Evolutionary conservation across 2,888 invertebrate species (phyloP).

Genomic region (Leptinotarsa rubiginosa): DNA sequence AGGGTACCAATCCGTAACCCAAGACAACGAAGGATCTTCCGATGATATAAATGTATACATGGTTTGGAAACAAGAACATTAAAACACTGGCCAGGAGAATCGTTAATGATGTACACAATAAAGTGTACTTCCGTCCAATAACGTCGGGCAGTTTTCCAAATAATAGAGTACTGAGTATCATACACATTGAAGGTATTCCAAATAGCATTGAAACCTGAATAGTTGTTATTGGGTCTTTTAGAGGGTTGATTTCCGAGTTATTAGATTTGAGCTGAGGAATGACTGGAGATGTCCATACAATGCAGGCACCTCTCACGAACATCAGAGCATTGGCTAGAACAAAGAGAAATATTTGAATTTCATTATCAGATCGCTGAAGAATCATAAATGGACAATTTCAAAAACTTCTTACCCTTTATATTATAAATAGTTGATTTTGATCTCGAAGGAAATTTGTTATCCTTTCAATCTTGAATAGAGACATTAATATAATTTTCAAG

Average conservation of each 20-base stretch:
- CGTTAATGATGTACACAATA: too few species aligned
- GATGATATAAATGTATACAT: slow-evolving; percentile 61
- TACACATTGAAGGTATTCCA: slow-evolving; percentile 31
- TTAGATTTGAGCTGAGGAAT: slow-evolving; percentile 11
- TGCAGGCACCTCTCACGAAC: slow-evolving; percentile 62
- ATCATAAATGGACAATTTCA: too few species aligned
- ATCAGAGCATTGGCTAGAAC: slow-evolving; percentile 64
- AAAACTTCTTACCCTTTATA: too few species aligned
- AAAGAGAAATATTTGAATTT: background rate
- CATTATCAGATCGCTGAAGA: too few species aligned
- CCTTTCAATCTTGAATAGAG: too few species aligned
- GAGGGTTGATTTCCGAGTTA: slow-evolving; percentile 51
- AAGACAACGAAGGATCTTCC: slow-evolving; percentile 55
- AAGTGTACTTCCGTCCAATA: slow-evolving; percentile 67
- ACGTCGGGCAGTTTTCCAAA: slow-evolving; percentile 32
- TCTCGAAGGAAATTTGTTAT: too few species aligned
- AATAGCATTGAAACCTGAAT: background rate
- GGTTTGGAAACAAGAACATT: slow-evolving; percentile 65
- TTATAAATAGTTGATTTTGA: too few species aligned
- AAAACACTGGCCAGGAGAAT: too few species aligned
- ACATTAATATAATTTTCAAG: too few species aligned
- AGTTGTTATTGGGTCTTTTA: slow-evolving; percentile 51
- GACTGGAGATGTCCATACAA: slow-evolving; percentile 63
- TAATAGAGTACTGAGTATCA: slow-evolving; percentile 37
- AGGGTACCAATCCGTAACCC: background rate